Base-by-base conservation (phyloP, 2,888 invertebrate genomes). In the Macrophya alboannulata region DNA sequence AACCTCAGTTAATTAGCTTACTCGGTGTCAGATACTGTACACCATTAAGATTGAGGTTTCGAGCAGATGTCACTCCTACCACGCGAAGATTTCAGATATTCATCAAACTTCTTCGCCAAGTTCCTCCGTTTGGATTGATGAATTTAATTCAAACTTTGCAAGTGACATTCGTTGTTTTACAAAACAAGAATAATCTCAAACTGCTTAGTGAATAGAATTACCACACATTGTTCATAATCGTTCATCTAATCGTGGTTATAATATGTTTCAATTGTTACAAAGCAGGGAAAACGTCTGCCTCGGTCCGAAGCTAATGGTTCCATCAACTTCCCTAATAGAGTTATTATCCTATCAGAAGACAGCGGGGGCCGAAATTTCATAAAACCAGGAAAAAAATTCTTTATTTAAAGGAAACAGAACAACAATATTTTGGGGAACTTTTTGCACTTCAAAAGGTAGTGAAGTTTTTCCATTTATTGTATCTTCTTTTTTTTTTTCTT, bases 401-500 rank as follows among this genome's bases (percentile, higher is more conserved):
- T 51, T 2, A 37, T 45, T 45, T 25, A 72, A 43, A 9, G 10
- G 8, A 40, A 15, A 37, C 10, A 25, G 12, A 48, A 51, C 4
- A 48, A 76, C 31, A 31, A 55, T 6, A 37, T 77, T 55, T 37
- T 31, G 10, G 1, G 25, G 17, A 76, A 51, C 48, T 59, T 59
- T 40, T 12, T n/a, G n/a, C 55, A 6, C 40, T 55, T 79, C 4
- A 31, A 37, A 43, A 40, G 21, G 4, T 40, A n/a, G 43, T 40
- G 10, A 79, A 59, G 40, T 37, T 59, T 37, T 43, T 62, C 43
- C 17, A 81, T 81, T 81, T 81, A 31, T 55, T 79, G n/a, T 62
- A 43, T 59, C n/a, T 55, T 77, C 12, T n/a, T n/a, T n/a, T n/a
- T n/a, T n/a, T n/a, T n/a, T n/a, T n/a, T n/a, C n/a, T n/a, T n/a